Evolutionary conservation across 2,888 invertebrate species (phyloP).

Genomic region (Epistrophe grossulariae): DNA sequence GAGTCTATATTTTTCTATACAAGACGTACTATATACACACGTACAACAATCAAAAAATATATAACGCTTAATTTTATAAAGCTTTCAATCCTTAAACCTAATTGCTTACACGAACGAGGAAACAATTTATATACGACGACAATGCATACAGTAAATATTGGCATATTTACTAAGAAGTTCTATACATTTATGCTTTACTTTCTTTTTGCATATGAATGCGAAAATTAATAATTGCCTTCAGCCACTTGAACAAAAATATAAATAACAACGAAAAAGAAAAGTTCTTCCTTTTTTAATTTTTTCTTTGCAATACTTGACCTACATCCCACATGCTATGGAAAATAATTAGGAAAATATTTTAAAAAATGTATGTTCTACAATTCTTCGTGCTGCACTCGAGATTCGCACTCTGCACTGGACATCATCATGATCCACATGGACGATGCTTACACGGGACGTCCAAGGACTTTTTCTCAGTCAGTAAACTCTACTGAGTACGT

Average conservation of each 20-base stretch:
- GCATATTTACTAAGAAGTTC: conserved; percentile 1
- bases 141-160: not conserved
- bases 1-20: too few species aligned
- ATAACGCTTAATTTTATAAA: not conserved
- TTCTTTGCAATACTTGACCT: conserved; percentile 71
- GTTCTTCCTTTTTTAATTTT: conserved; percentile 47
- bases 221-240: conserved; percentile 62
- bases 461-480: conserved; percentile 61
- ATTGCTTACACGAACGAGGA: not conserved
- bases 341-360: conserved; percentile 71
- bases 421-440: not conserved
- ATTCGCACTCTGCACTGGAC: conserved; percentile 55
- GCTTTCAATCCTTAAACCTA: not conserved
- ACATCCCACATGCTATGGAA: conserved; percentile 62
- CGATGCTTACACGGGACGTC: conserved; percentile 10
- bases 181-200: not conserved
- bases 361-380: conserved; percentile 61
- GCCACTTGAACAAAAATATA: conserved; percentile 50
- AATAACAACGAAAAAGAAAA: conserved; percentile 43
- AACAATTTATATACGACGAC: not conserved
- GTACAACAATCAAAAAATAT: not conserved
- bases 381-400: conserved; percentile 37
- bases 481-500: conserved; percentile 51
- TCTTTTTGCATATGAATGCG: conserved; percentile 40
- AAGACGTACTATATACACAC: too few species aligned